These are phyloP conservation scores for Periphyllus acericola DNA, from an alignment of 2,888 invertebrate genomes.

Conservation along the genomic window DNA sequence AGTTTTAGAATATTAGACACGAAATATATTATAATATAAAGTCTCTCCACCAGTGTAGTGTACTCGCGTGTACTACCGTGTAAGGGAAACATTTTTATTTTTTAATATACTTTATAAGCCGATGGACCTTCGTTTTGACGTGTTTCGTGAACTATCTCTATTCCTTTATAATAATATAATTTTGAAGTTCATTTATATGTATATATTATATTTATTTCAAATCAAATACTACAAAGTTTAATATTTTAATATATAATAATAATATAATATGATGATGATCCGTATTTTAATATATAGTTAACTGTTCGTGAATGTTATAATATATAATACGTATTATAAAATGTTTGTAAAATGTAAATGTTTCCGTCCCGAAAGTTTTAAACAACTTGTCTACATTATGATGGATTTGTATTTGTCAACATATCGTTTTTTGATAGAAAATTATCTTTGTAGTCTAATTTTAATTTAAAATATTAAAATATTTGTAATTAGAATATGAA, in stretches of 20 bases:
- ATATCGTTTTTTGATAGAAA: slow-evolving; percentile 57
- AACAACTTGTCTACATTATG: slow-evolving; percentile 19
- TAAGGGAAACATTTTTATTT: slow-evolving; percentile 8
- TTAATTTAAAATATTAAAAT: slow-evolving; percentile 18
- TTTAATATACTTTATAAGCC: neutral
- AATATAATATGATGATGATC: neutral
- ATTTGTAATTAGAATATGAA: slow-evolving; percentile 38
- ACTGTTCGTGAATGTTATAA: slow-evolving; percentile 10
- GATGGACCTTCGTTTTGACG: neutral
- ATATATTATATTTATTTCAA: slow-evolving; percentile 30
- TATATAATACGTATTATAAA: slow-evolving; percentile 2
- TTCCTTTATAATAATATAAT: neutral
- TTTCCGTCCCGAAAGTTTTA: slow-evolving; percentile 54
- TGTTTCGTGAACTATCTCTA: slow-evolving; percentile 11
- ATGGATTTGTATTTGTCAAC: slow-evolving; percentile 52
- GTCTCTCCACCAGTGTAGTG: neutral
- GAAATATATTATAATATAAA: neutral
- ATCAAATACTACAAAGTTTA: neutral
- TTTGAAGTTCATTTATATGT: neutral
- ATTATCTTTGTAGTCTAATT: slow-evolving; percentile 42
- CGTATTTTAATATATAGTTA: slow-evolving; percentile 5
- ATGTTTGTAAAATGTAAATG: slow-evolving; percentile 47
- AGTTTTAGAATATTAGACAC: slow-evolving; percentile 28
- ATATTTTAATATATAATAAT: neutral
- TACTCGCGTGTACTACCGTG: neutral